Percentiles rank a stretch among this genome's conserved stretches.
phyloP scores from a whole-genome alignment of 2,113 vertebrate genomes.

The Bufo bufo region DNA sequence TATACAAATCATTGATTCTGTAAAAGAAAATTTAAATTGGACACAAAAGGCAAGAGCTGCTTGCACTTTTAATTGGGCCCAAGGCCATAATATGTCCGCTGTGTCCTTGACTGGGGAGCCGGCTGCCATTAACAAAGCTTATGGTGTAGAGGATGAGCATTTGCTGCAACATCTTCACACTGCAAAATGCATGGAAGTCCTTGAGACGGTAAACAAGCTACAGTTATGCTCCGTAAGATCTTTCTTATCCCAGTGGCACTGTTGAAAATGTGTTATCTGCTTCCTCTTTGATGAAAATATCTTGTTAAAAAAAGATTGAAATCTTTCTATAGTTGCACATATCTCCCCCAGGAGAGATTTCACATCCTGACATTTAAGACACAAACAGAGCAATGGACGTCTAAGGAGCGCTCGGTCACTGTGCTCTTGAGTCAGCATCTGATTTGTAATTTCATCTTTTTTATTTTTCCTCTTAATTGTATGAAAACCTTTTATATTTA shows the following conservation, averaged over 20 bases:
- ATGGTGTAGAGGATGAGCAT: not conserved
- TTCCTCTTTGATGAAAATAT: constrained; percentile 27
- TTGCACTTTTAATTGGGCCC: not conserved
- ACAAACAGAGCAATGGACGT: constrained; percentile 12
- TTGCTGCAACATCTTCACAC: not conserved
- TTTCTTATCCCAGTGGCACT: constrained; percentile 37
- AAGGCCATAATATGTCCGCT: not conserved
- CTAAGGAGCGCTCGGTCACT: not conserved
- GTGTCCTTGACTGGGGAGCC: not conserved
- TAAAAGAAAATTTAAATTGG: not conserved
- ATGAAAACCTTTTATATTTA: constrained; percentile 7
- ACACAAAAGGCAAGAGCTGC: not conserved
- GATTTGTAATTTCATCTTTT: not conserved
- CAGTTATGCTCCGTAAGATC: constrained; percentile 44
- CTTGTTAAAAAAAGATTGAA: constrained; percentile 44
- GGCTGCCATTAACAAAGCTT: not conserved
- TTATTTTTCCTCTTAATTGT: not conserved
- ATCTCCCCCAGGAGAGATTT: constrained; percentile 32
- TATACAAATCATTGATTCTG: not conserved
- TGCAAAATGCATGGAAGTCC: constrained; percentile 23
- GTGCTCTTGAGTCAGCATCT: not conserved
- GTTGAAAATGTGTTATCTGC: constrained; percentile 43
- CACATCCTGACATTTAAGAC: constrained; percentile 47
- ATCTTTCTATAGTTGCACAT: constrained; percentile 35
- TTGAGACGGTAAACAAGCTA: constrained; percentile 6